phyloP scores from a whole-genome alignment of 2,888 invertebrate species.

The Acrobasis consociella region DNA sequence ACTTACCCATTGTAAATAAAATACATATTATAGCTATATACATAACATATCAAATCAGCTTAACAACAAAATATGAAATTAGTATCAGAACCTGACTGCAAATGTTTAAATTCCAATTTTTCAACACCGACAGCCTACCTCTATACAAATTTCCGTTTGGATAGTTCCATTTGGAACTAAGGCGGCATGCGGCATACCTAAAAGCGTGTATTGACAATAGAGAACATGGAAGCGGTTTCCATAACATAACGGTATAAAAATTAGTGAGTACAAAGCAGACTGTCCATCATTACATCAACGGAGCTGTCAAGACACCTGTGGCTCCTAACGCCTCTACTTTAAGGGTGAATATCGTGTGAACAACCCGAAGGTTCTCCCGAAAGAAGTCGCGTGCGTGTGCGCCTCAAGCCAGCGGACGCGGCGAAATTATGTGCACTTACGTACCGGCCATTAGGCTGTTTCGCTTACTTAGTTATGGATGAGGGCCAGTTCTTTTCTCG shows the following conservation, averaged over 20 bases:
- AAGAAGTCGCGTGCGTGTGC: slow-evolving; percentile 68
- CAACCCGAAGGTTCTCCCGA: slow-evolving; percentile 52
- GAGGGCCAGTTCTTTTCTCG: slow-evolving; percentile 31
- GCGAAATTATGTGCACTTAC: slow-evolving; percentile 76
- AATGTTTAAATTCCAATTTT: too few species aligned
- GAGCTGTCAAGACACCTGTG: slow-evolving; percentile 19
- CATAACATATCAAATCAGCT: too few species aligned
- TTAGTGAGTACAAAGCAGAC: slow-evolving; percentile 55
- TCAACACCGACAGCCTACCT: too few species aligned
- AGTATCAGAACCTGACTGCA: too few species aligned
- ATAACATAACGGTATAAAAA: slow-evolving; percentile 67
- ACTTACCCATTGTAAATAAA: too few species aligned
- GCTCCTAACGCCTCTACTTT: slow-evolving; percentile 37
- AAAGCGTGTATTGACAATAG: slow-evolving; percentile 43
- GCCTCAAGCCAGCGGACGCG: slow-evolving; percentile 70
- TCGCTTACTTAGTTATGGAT: slow-evolving; percentile 59
- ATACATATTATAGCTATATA: too few species aligned
- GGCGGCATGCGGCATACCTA: slow-evolving; percentile 10
- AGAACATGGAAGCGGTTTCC: slow-evolving; percentile 65
- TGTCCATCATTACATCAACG: slow-evolving; percentile 46
- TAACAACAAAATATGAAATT: too few species aligned
- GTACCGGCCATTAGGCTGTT: slow-evolving; percentile 60
- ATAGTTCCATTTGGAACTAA: background rate
- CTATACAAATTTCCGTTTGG: too few species aligned
- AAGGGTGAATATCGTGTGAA: slow-evolving; percentile 47